phyloP scores from a whole-genome alignment of 64 coral and sea anemone species.

The Cladopsammia gracilis region DNA sequence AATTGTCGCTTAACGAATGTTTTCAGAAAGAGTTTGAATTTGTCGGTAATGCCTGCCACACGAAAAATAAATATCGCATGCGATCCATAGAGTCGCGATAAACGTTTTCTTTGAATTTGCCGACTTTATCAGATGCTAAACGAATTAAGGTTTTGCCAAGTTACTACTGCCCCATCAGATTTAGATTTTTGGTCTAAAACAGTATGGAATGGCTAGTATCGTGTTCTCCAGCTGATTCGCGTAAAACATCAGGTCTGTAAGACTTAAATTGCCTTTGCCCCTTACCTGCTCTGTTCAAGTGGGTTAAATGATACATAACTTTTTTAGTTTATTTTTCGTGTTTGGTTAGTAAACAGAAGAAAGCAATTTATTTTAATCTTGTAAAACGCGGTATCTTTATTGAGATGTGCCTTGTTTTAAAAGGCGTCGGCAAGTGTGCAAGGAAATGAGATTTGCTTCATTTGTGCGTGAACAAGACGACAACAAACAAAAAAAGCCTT shows the following conservation, averaged over 20 bases:
- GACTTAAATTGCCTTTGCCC: background rate
- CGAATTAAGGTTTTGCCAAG: slow-evolving; percentile 58
- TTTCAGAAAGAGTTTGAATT: background rate
- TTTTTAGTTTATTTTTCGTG: background rate
- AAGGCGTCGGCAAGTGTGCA: background rate
- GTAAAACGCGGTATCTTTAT: background rate
- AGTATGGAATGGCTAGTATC: background rate
- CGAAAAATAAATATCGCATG: slow-evolving; percentile 80
- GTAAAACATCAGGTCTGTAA: background rate
- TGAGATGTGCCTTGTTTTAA: background rate
- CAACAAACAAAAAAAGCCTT: background rate
- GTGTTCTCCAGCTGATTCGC: background rate
- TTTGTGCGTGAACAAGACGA: background rate
- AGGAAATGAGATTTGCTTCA: background rate
- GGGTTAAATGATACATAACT: background rate
- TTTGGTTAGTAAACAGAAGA: slow-evolving; percentile 3
- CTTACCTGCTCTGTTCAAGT: background rate
- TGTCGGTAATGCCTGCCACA: slow-evolving; percentile 47
- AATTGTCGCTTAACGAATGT: background rate
- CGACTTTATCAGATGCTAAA: slow-evolving; percentile 80
- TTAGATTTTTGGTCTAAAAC: background rate
- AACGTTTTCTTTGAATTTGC: slow-evolving; percentile 77
- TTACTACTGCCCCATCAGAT: background rate
- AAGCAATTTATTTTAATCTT: slow-evolving; percentile 23
- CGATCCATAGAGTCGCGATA: slow-evolving; percentile 38